phyloP scores from a whole-genome alignment of 1,140 invertebrate species.

The Aphelenchoides besseyi region DNA sequence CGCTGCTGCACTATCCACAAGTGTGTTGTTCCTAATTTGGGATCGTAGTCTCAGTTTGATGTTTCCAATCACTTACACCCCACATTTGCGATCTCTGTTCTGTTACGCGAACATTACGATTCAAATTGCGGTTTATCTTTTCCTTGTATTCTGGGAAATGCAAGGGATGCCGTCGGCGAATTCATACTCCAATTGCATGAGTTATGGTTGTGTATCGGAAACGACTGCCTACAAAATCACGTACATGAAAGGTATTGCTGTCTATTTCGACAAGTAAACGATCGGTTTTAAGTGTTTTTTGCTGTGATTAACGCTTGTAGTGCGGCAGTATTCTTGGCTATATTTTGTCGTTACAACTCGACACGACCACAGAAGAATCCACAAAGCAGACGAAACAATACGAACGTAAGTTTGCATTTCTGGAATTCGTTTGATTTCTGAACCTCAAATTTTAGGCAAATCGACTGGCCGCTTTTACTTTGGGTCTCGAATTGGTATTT shows the following conservation, averaged over 20 bases:
- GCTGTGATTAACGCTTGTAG: background rate
- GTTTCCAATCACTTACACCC: background rate
- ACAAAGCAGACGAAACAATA: background rate
- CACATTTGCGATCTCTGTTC: background rate
- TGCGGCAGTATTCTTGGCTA: background rate
- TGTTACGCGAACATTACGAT: background rate
- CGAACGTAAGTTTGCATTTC: background rate
- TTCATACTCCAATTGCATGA: background rate
- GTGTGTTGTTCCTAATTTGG: background rate
- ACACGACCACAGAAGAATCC: background rate
- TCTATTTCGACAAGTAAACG: too few relatives aligned
- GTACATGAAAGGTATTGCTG: slow-evolving; percentile 6
- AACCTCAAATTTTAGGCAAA: slow-evolving; percentile 5
- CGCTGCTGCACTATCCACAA: background rate
- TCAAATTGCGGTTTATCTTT: background rate
- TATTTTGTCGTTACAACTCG: slow-evolving; percentile 7
- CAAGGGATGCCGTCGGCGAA: background rate
- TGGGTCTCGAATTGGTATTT: background rate
- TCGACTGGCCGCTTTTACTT: slow-evolving; percentile 6
- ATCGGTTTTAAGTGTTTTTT: too few relatives aligned
- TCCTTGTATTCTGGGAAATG: slow-evolving; percentile 7
- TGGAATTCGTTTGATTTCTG: background rate
- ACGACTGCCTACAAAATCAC: slow-evolving; percentile 12
- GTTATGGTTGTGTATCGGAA: background rate
- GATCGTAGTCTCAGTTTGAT: slow-evolving; percentile 4